These are phyloP conservation scores for Heteromyza rotundicornis DNA, from an alignment of 2,888 invertebrate species.

Conservation along the genomic window DNA sequence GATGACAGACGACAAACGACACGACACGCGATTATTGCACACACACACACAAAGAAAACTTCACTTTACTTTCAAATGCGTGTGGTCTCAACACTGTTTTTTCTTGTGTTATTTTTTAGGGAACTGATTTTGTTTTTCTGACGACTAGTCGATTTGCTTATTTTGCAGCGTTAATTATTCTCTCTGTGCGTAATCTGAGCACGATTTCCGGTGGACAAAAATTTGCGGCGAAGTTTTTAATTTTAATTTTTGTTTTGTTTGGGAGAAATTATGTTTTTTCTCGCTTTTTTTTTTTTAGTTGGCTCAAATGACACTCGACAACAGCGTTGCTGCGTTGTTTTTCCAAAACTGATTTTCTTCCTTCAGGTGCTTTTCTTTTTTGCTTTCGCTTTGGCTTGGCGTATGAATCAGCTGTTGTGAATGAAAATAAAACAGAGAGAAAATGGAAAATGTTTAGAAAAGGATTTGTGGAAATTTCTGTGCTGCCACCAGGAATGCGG, in stretches of 20 bases:
- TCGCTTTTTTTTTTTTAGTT: neutral
- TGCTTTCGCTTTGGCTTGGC: neutral
- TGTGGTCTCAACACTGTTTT: neutral
- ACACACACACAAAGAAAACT: too few relatives aligned
- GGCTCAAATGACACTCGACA: constrained; percentile 1
- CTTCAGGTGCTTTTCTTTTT: constrained; percentile 2
- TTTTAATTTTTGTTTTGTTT: constrained; percentile 2
- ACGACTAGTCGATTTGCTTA: neutral
- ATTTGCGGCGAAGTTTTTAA: too few relatives aligned
- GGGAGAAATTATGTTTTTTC: neutral
- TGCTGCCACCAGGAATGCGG: too few relatives aligned
- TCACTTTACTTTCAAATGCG: too few relatives aligned
- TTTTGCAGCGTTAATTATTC: too few relatives aligned
- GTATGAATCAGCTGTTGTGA: constrained; percentile 18
- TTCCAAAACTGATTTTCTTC: neutral
- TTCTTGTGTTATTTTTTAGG: neutral
- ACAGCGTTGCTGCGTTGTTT: neutral
- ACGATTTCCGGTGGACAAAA: too few relatives aligned
- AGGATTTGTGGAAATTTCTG: too few relatives aligned
- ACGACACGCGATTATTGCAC: neutral
- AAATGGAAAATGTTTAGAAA: too few relatives aligned
- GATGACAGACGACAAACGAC: constrained; percentile 8
- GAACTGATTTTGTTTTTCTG: neutral
- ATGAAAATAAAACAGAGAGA: neutral
- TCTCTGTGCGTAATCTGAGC: too few relatives aligned